These are phyloP conservation scores for Lordiphosa clarofinis DNA, from an alignment of 1,140 invertebrate species.

Conservation along the genomic window DNA sequence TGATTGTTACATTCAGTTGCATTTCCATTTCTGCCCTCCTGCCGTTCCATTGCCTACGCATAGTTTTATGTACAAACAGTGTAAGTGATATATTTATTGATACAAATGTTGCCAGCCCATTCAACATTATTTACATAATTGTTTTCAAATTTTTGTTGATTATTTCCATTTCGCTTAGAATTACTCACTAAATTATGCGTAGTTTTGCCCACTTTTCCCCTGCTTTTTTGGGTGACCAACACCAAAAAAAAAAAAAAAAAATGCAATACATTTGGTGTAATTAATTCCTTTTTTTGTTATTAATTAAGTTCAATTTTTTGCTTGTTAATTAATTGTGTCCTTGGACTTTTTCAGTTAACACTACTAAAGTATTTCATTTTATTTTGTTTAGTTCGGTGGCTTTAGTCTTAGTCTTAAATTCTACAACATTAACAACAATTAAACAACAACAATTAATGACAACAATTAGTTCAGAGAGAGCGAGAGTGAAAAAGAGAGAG, in stretches of 20 bases:
- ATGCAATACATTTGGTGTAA: no score
- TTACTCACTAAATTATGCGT: conserved; percentile 64
- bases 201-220: conserved; percentile 71
- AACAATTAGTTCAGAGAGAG: conserved; percentile 1
- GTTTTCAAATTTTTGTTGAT: conserved; percentile 1
- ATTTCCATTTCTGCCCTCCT: conserved; percentile 21
- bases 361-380: conserved; percentile 43
- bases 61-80: no score
- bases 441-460: conserved; percentile 57
- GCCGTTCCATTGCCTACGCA: neutral
- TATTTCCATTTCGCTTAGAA: conserved; percentile 1
- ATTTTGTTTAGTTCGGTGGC: conserved; percentile 42
- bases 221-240: conserved; percentile 14
- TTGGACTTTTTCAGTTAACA: conserved; percentile 27
- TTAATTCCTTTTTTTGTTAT: no score
- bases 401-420: conserved; percentile 8
- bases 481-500: no score
- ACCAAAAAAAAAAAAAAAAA: conserved; percentile 25
- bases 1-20: conserved; percentile 73
- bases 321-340: neutral
- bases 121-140: conserved; percentile 1
- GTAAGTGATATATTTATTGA: conserved; percentile 4
- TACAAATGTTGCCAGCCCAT: no score
- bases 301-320: no score
- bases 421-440: conserved; percentile 53